These are phyloP conservation scores for Poicephalus gulielmi DNA, from an alignment of 2,113 vertebrate species.

Conservation along the genomic window DNA sequence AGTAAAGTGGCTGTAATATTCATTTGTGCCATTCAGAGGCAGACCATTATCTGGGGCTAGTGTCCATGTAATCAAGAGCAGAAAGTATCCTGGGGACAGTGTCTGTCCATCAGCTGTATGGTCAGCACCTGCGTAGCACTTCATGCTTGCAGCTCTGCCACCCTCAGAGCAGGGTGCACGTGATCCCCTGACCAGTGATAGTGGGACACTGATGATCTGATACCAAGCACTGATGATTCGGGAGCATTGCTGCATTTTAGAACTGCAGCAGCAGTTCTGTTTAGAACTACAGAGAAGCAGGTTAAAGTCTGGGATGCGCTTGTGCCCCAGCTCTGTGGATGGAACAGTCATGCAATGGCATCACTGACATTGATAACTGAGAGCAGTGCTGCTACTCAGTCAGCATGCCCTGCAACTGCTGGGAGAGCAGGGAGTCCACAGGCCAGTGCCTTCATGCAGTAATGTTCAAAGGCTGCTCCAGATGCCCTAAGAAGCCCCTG, in stretches of 20 bases:
- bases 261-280: not conserved
- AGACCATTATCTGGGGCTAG: not conserved
- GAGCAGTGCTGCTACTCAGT: not conserved
- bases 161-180: not conserved
- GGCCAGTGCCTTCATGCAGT: fast-evolving
- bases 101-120: not conserved
- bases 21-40: not conserved
- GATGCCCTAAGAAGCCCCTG: not conserved
- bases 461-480: not conserved
- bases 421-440: not conserved
- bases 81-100: not conserved
- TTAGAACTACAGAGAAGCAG: not conserved
- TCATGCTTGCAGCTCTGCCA: not conserved
- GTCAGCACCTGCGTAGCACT: not conserved
- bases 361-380: not conserved
- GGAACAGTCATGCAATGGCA: not conserved
- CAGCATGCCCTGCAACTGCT: not conserved
- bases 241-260: not conserved
- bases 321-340: not conserved
- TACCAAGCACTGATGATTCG: not conserved
- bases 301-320: not conserved
- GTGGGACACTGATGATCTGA: fast-evolving
- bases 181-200: not conserved
- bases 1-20: not conserved
- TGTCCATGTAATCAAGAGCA: not conserved